Evolutionary conservation across 2,888 invertebrate genomes (phyloP).

Genomic region (Pterostichus niger): DNA sequence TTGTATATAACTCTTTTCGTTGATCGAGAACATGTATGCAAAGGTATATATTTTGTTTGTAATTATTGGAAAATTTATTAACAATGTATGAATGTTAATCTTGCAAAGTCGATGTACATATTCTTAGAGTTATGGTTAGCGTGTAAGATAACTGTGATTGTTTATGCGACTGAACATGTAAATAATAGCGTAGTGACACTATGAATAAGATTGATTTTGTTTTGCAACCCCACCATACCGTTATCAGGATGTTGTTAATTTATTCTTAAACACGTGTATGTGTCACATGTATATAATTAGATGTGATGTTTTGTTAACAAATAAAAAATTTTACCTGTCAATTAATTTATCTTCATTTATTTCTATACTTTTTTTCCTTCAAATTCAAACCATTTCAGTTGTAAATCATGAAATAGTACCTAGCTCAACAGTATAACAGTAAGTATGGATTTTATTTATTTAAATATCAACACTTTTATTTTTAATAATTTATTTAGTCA

Average conservation of each 20-base stretch:
- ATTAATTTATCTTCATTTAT: constrained; percentile 40
- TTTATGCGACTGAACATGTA: constrained; percentile 65
- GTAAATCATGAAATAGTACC: constrained; percentile 3
- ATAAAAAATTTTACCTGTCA: constrained; percentile 65
- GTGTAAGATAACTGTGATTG: constrained; percentile 62
- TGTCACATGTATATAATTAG: constrained; percentile 65
- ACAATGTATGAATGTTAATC: constrained; percentile 32
- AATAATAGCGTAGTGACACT: constrained; percentile 49
- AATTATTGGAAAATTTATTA: constrained; percentile 17
- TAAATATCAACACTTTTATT: too few relatives aligned
- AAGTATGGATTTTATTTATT: neutral
- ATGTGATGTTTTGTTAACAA: constrained; percentile 67
- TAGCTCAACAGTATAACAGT: neutral
- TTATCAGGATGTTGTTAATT: constrained; percentile 65
- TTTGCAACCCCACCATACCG: constrained; percentile 55
- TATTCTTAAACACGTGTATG: constrained; percentile 63
- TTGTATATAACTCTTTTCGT: constrained; percentile 29
- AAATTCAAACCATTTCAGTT: neutral
- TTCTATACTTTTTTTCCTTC: neutral
- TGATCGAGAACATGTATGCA: constrained; percentile 41
- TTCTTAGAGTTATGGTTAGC: constrained; percentile 42
- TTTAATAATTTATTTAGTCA: too few relatives aligned
- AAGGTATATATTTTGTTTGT: constrained; percentile 38
- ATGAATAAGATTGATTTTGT: constrained; percentile 23
- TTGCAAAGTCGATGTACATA: constrained; percentile 51